Base-by-base conservation (phyloP, 2,888 invertebrate species). In the Apeira syringaria region DNA sequence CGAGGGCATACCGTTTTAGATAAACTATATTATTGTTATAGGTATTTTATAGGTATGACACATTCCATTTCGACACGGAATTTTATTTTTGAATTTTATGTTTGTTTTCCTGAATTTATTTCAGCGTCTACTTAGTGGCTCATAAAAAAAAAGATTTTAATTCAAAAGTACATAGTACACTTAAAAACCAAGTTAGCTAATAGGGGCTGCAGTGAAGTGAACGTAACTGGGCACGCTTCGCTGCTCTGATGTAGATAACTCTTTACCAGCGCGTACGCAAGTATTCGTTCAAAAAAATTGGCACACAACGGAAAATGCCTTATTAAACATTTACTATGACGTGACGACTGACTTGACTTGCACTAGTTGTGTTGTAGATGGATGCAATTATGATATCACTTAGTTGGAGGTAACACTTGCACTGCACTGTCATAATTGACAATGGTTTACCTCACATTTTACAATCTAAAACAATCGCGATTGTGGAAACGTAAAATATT, bases 251-350 rank as follows among this genome's bases (percentile, higher is more conserved):
- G 75, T 68, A 81, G 87, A 87, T 87, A 85, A 59, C 52, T 49
- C 47, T 52, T 9, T 29, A 42, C 31, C 33, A 33, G 49, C 55
- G 61, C 57, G 63, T 68, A 74, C 72, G 77, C 72, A 74, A 70
- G 75, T 75, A 70, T 68, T 79, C 75, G 68, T 62, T 77, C 69
- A 69, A 77, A 78, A 77, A 79, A 85, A 86, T 81, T 85, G 77
- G 86, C 85, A 85, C 88, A 87, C 81, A 83, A 83, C 86, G 84
- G 85, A 87, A 80, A 81, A 74, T 33, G 30, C 43, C 44, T 45
- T 45, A 50, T 56, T 53, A 49, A 52, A 52, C 52, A 56, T 51
- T 61, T 47, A 49, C 38, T 50, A 51, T 42, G 45, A 49, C 45
- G 36, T n/a, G n/a, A n/a, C n/a, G n/a, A n/a, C n/a, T n/a, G n/a